Evolutionary conservation across 2,888 invertebrate genomes (phyloP), one percentile per base, ranked within the genome.

Genomic region (Halocaridina rubra): DNA sequence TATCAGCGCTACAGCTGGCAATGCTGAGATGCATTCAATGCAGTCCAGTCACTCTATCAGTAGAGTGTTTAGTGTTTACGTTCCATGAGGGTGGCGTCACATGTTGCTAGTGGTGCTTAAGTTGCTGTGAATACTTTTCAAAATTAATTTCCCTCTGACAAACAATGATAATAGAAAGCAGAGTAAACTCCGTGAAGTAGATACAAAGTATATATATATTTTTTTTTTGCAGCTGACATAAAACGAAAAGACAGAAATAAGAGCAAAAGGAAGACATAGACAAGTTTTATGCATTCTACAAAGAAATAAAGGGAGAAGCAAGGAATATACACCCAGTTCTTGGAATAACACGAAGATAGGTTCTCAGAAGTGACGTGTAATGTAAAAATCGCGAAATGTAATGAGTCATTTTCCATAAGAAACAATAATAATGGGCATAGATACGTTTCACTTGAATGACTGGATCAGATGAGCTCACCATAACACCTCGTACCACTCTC

Each of bases 211-310:
- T 72, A 8, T 33, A 33, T n/a, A n/a, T n/a, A n/a, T n/a, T n/a
- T n/a, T n/a, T 39, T 72, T 72, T 72, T 72, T 39, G 32, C 33
- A 72, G 32, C 33, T 72, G 39, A 72, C 5, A 72, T 72, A 33
- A 72, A 72, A 72, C n/a, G 72, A 72, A 33, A 72, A 72, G 22
- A 64, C 39, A 30, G 32, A 32, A 72, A 72, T 72, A n/a, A 33
- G 33, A 72, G 72, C 32, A 30, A 72, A n/a, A 72, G 67, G 67
- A 67, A 67, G 67, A 72, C 72, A 3, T 32, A 72, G n/a, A 16
- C 29, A 24, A 30, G 39, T 33, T 72, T 30, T 64, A 72, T 30
- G n/a, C n/a, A n/a, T n/a, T n/a, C n/a, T n/a, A n/a, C n/a, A n/a
- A n/a, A n/a, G n/a, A n/a, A n/a, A n/a, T 72, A 22, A 19, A 72